These are phyloP conservation scores for Axis porcinus DNA, from an alignment of 2,113 vertebrate genomes.

Conservation along the genomic window DNA sequence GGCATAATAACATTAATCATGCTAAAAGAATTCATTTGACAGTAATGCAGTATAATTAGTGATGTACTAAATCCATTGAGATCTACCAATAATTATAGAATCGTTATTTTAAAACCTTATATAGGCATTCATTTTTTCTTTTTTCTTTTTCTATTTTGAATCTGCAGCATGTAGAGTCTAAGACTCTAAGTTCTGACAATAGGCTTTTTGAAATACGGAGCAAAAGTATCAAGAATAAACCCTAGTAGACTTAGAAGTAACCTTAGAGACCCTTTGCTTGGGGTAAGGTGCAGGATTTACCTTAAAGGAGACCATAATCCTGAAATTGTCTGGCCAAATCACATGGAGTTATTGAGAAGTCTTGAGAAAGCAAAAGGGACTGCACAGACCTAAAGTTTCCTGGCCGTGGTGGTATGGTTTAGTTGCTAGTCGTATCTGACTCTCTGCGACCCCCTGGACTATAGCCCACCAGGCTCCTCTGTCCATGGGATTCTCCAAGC, in stretches of 20 bases:
- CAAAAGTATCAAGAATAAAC: conserved; percentile 25
- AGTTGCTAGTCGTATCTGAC: background rate
- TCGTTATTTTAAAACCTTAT: conserved; percentile 77
- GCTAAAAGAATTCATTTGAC: conserved; percentile 79
- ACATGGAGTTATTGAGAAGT: background rate
- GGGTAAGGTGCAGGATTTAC: background rate
- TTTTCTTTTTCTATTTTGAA: conserved; percentile 45
- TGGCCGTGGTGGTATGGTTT: background rate
- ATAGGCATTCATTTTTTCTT: conserved; percentile 60
- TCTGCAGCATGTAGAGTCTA: conserved; percentile 36
- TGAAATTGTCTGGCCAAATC: background rate
- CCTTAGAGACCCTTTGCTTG: background rate
- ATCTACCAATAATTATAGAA: conserved; percentile 78
- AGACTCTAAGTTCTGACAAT: conserved; percentile 41
- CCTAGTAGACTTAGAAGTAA: background rate
- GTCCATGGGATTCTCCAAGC: background rate
- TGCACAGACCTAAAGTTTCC: background rate
- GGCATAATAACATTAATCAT: conserved; percentile 78
- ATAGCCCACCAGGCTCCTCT: background rate
- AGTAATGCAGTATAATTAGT: conserved; percentile 79
- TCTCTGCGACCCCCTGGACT: background rate
- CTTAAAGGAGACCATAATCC: background rate
- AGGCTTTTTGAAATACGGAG: conserved; percentile 30
- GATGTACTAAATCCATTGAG: conserved; percentile 77
- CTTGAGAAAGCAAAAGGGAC: background rate